Conservation (phyloP, 2,113 vertebrate genomes). For the Myotis brandtii region DNA sequence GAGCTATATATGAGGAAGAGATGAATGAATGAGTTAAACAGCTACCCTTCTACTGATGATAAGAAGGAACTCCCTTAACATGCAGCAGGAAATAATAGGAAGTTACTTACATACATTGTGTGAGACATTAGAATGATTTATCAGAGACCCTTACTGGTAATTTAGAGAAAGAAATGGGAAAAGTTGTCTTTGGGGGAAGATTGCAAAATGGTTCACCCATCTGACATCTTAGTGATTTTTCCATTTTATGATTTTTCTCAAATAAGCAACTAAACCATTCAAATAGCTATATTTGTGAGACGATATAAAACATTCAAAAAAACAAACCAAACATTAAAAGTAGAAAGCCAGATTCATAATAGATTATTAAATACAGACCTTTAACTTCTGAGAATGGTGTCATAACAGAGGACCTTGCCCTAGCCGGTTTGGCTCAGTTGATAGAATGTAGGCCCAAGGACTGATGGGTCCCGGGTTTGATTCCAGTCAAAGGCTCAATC, state of each 20-base stretch:
- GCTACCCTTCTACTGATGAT: not conserved
- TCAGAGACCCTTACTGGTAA: not conserved
- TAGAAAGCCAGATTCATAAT: not conserved
- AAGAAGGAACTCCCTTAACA: constrained; percentile 27
- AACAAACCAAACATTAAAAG: constrained; percentile 45
- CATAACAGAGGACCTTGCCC: not conserved
- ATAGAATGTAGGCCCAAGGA: too few relatives aligned
- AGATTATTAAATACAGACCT: constrained; percentile 44
- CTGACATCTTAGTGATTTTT: constrained; percentile 27
- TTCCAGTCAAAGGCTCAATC: too few relatives aligned
- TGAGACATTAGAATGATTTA: not conserved
- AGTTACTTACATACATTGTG: not conserved
- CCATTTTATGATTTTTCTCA: constrained; percentile 52
- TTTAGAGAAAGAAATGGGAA: not conserved
- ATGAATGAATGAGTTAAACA: not conserved
- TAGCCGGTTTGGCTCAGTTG: too few relatives aligned
- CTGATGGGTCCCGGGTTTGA: too few relatives aligned
- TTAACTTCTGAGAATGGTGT: not conserved
- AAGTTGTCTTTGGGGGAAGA: not conserved
- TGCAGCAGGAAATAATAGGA: not conserved
- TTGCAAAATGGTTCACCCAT: not conserved
- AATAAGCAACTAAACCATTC: constrained; percentile 46
- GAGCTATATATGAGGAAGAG: not conserved
- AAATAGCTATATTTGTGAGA: not conserved
- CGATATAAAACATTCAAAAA: constrained; percentile 50